These are phyloP conservation scores for Cantharis rustica DNA, from an alignment of 2,888 invertebrate genomes.

Conservation along the genomic window DNA sequence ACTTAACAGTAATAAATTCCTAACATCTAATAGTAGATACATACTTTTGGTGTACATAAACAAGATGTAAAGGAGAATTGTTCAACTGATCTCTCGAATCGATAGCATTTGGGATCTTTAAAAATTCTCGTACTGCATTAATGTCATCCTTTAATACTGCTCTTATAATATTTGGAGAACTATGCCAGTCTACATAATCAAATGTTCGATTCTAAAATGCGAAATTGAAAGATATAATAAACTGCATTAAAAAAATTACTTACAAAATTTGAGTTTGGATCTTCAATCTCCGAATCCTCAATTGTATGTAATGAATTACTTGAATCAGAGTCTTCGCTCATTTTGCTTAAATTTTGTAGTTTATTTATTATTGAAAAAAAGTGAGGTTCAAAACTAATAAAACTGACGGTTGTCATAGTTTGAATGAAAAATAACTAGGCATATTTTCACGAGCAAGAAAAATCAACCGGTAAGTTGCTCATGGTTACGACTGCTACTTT, in stretches of 20 bases:
- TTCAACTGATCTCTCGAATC: slow-evolving; percentile 38
- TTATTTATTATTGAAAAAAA: not conserved
- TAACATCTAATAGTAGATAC: not conserved
- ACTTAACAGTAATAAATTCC: not conserved
- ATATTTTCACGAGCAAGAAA: no score
- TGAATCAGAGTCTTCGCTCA: not conserved
- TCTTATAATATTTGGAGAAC: not conserved
- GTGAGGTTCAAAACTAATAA: not conserved
- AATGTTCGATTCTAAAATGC: not conserved
- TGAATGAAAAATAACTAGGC: not conserved
- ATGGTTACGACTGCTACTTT: no score
- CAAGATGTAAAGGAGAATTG: slow-evolving; percentile 42
- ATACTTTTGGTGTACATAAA: slow-evolving; percentile 38
- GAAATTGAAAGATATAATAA: not conserved
- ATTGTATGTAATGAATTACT: not conserved
- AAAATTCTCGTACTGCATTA: not conserved
- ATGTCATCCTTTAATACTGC: not conserved
- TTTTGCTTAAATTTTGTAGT: not conserved
- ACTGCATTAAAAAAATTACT: not conserved
- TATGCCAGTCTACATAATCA: not conserved
- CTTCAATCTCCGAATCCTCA: not conserved
- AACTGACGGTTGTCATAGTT: not conserved
- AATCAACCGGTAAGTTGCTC: no score
- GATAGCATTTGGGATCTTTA: not conserved
- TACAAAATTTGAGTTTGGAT: not conserved